Percentiles rank a stretch among this genome's conserved stretches.
Conservation (phyloP, 2,797 vertebrate species). For the Pipistrellus pygmaeus region DNA sequence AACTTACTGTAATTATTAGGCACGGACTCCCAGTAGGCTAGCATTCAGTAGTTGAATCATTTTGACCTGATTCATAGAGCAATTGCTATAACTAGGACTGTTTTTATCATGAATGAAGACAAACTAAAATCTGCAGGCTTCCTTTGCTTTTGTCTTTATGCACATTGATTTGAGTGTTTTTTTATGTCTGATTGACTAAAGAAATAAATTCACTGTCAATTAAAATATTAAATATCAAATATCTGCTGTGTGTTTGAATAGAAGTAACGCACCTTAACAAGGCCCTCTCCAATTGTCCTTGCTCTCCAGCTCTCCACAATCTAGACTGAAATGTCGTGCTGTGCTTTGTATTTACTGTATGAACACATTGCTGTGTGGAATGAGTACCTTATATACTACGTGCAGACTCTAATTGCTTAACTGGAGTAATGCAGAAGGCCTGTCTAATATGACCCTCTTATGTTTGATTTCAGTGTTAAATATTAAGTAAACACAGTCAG, state of each 20-base stretch:
- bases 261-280: background rate
- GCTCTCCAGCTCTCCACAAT: background rate
- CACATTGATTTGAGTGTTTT: background rate
- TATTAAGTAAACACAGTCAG: constrained; percentile 25
- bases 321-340: background rate
- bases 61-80: constrained; percentile 69
- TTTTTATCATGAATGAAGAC: constrained; percentile 57
- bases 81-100: background rate
- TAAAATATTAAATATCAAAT: background rate
- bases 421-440: background rate
- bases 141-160: constrained; percentile 24
- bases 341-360: background rate
- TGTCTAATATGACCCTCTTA: background rate
- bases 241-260: background rate
- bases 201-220: constrained; percentile 34
- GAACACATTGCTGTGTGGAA: background rate
- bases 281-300: background rate
- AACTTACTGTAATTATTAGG: constrained; percentile 14
- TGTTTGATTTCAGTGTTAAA: constrained; percentile 16
- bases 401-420: background rate
- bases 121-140: constrained; percentile 42
- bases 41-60: constrained; percentile 71
- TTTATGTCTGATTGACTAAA: constrained; percentile 49
- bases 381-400: background rate
- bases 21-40: background rate